phyloP scores from a whole-genome alignment of 2,113 vertebrate species.

The Campylorhamphus procurvoides region DNA sequence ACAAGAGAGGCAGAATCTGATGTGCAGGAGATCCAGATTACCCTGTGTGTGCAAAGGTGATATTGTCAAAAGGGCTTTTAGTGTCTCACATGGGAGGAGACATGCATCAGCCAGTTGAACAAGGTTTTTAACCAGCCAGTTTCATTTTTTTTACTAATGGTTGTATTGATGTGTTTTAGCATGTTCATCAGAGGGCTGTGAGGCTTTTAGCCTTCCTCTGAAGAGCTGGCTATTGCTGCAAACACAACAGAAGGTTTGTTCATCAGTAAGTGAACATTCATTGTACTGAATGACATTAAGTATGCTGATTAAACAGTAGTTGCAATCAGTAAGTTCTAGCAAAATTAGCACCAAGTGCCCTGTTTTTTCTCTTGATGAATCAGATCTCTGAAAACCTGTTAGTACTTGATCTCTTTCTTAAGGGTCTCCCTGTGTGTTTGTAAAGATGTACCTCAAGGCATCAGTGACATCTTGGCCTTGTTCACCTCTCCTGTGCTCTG shows the following conservation, averaged over 20 bases:
- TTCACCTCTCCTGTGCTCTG: neutral
- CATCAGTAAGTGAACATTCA: neutral
- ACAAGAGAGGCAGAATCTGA: neutral
- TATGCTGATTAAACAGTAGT: neutral
- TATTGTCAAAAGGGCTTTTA: neutral
- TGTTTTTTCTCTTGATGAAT: neutral
- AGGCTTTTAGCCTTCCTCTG: neutral
- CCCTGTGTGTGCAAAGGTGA: neutral
- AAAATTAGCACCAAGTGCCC: neutral
- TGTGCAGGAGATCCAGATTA: neutral
- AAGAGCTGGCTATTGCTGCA: neutral
- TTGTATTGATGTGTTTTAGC: neutral
- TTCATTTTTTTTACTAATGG: neutral
- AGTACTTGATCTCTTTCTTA: neutral
- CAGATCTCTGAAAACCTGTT: neutral
- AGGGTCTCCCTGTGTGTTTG: neutral
- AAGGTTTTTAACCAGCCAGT: neutral
- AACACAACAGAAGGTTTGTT: neutral
- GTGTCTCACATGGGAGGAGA: neutral
- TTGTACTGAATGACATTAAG: neutral
- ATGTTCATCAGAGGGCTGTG: neutral
- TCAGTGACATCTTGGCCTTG: neutral
- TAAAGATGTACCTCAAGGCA: neutral
- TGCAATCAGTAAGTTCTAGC: neutral
- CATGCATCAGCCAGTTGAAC: neutral